These are phyloP conservation scores for Galleria mellonella DNA, from an alignment of 1,140 invertebrate genomes.

Conservation along the genomic window DNA sequence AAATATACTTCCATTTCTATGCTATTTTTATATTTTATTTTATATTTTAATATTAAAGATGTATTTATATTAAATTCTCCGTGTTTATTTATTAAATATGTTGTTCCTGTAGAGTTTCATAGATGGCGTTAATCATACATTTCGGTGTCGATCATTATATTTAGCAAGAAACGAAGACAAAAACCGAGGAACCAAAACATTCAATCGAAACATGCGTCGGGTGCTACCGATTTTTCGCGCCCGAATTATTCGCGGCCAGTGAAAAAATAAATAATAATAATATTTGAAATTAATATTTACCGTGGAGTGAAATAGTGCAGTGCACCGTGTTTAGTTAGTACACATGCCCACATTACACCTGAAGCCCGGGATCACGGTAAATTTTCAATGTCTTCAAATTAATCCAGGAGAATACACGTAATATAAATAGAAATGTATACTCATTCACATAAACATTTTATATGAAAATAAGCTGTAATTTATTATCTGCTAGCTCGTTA, in stretches of 20 bases:
- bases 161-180: constrained; percentile 15
- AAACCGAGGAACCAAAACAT: constrained; percentile 49
- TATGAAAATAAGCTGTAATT: too few relatives aligned
- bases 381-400: constrained; percentile 17
- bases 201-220: constrained; percentile 54
- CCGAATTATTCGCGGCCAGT: constrained; percentile 38
- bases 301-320: constrained; percentile 44
- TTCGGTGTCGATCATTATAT: constrained; percentile 40
- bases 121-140: constrained; percentile 26
- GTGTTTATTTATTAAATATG: too few relatives aligned
- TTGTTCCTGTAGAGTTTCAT: not conserved
- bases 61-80: too few relatives aligned
- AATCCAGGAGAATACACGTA: constrained; percentile 32
- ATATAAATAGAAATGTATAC: constrained; percentile 34
- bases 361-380: constrained; percentile 69
- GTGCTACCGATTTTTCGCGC: constrained; percentile 54
- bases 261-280: constrained; percentile 18
- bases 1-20: too few relatives aligned
- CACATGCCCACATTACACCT: constrained; percentile 68
- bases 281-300: constrained; percentile 26
- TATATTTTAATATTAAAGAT: too few relatives aligned
- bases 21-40: too few relatives aligned
- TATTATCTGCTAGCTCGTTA: too few relatives aligned
- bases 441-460: not conserved
- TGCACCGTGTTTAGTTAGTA: constrained; percentile 14